A percentile compares a stretch with the other conserved stretches of the same genome.
Evolutionary conservation across 1,140 invertebrate genomes (phyloP).

Genomic region (Heterodera carotae): DNA sequence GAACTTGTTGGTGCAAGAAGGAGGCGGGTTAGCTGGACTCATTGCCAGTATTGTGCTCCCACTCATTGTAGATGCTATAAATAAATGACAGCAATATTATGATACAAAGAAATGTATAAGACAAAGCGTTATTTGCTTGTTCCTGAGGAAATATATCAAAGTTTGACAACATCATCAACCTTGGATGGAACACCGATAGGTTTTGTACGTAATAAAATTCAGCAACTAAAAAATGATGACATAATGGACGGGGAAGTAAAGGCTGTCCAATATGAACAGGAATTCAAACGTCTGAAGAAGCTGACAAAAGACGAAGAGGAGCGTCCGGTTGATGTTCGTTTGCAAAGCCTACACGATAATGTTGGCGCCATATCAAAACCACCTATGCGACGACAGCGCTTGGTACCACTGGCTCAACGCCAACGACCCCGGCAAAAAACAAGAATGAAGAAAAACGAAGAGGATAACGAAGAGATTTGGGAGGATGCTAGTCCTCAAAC

Average conservation of each 20-base stretch:
- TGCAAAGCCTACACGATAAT: neutral
- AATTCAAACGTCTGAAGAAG: constrained; percentile 11
- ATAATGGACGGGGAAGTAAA: neutral
- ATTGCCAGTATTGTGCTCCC: constrained; percentile 23
- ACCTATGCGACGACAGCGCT: too few species aligned
- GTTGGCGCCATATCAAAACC: neutral
- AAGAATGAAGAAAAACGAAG: too few species aligned
- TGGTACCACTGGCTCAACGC: too few species aligned
- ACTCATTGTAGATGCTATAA: neutral
- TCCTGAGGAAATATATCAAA: constrained; percentile 30
- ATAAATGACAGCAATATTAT: neutral
- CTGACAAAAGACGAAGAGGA: constrained; percentile 2
- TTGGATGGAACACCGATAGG: constrained; percentile 3
- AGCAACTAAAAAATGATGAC: neutral
- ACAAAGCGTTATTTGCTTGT: constrained; percentile 30
- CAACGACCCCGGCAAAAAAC: too few species aligned
- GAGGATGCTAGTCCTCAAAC: neutral
- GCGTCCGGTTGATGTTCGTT: neutral
- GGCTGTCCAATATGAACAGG: constrained; percentile 7
- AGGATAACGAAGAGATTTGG: neutral
- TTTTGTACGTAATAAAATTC: neutral
- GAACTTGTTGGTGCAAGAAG: constrained; percentile 19
- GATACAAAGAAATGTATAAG: neutral
- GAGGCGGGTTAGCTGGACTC: neutral
- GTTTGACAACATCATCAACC: neutral